Evolutionary conservation across 2,888 invertebrate species (phyloP), one percentile per base, ranked within the genome.

Genomic region (Alcis repandata): DNA sequence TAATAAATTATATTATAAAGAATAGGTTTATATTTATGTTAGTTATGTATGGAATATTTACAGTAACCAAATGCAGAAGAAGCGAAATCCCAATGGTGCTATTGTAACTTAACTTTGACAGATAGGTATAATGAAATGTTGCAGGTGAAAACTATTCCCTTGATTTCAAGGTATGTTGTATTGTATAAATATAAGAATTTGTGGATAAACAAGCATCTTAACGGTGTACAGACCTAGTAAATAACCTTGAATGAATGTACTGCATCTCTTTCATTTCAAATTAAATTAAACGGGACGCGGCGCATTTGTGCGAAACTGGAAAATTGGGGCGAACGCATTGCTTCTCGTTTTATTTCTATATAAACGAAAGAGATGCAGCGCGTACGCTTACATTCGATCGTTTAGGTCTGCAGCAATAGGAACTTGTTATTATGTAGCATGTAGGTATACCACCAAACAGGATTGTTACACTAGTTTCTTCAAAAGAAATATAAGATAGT

Each of bases 1-100:
- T 27, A 59, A 70, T 46, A 46, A 46, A n/a, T 32, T 13, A 11
- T 22, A n/a, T 22, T 41, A 17, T 41, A 8, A n/a, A 13, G n/a
- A 6, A 32, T 49, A 49, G 7, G 32, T n/a, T 27, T 49, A 15
- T 8, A 6, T 49, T 32, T 46, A 59, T 63, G 15, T 36, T 74
- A 27, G 27, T 27, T 4, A 27, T 27, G 27, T 27, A 67, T 61
- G 57, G 68, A 71, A 49, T 65, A 67, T 58, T 49, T 63, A 63
- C 57, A 67, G 59, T 63, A 67, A 76, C 73, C 73, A 78, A 82
- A 83, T 70, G 56, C 68, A 68, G 79, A 60, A 79, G 83, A 79
- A 46, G 46, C 27, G 74, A 72, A 79, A 87, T 87, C 84, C 82
- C 84, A 83, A 85, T 85, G 90, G 89, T 90, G 90, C 89, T 89